These are phyloP conservation scores for Stegodyphus dumicola DNA, from an alignment of 1,140 invertebrate genomes.

Conservation along the genomic window DNA sequence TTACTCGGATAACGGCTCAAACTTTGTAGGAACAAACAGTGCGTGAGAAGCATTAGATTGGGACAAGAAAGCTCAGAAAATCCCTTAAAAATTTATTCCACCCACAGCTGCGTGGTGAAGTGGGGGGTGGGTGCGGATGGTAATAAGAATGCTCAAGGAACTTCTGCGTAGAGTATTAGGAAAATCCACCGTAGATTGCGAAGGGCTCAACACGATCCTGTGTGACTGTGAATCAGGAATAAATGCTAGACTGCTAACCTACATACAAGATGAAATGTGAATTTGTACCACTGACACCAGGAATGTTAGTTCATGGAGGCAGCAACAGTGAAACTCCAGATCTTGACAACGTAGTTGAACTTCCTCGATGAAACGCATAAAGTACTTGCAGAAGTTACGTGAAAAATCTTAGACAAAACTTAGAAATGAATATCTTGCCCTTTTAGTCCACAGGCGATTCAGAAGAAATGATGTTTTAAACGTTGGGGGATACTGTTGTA, in stretches of 20 bases:
- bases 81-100: not conserved
- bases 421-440: slow-evolving; percentile 3
- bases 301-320: not conserved
- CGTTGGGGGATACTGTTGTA: not conserved
- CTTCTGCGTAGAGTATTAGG: not conserved
- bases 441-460: not conserved
- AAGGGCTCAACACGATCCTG: not conserved
- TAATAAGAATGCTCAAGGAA: not conserved
- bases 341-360: not conserved
- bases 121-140: slow-evolving; percentile 2
- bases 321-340: not conserved
- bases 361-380: not conserved
- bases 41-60: not conserved
- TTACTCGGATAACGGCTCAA: not conserved
- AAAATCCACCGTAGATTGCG: not conserved
- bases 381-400: not conserved
- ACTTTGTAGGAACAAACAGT: slow-evolving; percentile 5
- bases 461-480: slow-evolving; percentile 5
- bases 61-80: not conserved
- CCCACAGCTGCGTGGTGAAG: not conserved
- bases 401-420: slow-evolving; percentile 4
- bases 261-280: not conserved
- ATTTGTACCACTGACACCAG: not conserved
- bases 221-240: not conserved
- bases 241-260: slow-evolving; percentile 4